These are phyloP conservation scores for Dermatemys mawii DNA, from an alignment of 2,113 vertebrate genomes.

Conservation along the genomic window DNA sequence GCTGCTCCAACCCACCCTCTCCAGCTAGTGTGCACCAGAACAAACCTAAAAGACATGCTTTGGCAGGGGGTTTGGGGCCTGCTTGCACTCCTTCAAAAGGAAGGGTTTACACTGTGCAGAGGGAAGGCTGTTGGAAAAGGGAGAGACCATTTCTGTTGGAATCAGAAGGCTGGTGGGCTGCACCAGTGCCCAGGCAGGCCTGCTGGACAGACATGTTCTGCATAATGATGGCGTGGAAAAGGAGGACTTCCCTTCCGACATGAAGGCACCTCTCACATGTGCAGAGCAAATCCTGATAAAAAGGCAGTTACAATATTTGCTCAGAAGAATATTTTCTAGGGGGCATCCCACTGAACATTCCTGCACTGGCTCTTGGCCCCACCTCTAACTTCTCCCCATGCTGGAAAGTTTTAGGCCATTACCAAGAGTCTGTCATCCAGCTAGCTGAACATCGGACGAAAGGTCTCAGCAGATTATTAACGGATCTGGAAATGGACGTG, in stretches of 20 bases:
- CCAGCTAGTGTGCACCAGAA: constrained; percentile 17
- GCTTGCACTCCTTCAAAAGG: constrained; percentile 10
- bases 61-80: not conserved
- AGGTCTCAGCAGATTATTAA: accelerated
- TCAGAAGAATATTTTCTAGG: no score
- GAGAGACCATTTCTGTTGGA: not conserved
- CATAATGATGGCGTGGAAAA: no score
- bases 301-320: not conserved
- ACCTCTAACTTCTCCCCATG: accelerated
- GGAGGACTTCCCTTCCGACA: not conserved
- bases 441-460: accelerated
- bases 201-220: not conserved
- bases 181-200: not conserved
- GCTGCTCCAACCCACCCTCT: not conserved
- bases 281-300: not conserved
- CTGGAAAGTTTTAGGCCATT: accelerated
- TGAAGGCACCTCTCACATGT: not conserved
- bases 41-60: constrained; percentile 1
- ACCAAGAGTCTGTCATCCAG: not conserved
- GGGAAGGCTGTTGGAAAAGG: not conserved
- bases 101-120: constrained; percentile 9
- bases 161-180: not conserved
- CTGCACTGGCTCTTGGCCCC: accelerated
- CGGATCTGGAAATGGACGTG: accelerated
- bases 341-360: not conserved